Conservation (phyloP, 2,113 vertebrate species). For the Pan troglodytes region NHGRI_mPanTro3-v2.1_pri NC_072421.2:122421501-122422000, state of each 20-base stretch:
- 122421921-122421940: background rate
- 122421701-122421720: background rate
- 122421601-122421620: background rate
- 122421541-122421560: background rate
- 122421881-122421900: background rate
- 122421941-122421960: background rate
- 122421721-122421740: background rate
- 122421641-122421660: background rate
- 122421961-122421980: background rate
- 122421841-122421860: background rate
- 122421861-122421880: background rate
- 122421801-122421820: background rate
- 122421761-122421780: constrained; percentile 5
- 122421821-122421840: constrained; percentile 14
- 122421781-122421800: background rate
- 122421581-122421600: background rate
- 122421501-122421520: background rate
- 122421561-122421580: background rate
- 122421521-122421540: background rate
- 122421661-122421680: background rate
- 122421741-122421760: background rate
- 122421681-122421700: background rate
- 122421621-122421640: background rate
- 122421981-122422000: background rate
- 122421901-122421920: background rate